These are phyloP conservation scores for Amphipyra berbera DNA, from an alignment of 2,888 invertebrate species.

Conservation along the genomic window DNA sequence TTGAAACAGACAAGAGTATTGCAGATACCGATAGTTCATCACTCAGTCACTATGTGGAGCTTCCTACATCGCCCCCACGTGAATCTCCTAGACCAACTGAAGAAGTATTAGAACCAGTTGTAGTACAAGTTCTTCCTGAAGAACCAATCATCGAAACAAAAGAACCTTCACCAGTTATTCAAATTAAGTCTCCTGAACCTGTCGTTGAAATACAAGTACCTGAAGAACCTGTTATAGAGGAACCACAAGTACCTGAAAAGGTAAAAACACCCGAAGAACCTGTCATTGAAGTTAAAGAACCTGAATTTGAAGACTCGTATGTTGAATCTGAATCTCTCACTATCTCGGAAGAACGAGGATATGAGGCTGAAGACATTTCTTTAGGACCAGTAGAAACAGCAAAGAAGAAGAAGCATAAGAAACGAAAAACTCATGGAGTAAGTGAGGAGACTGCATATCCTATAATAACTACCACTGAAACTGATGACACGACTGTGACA, in stretches of 20 bases:
- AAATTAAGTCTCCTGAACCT: slow-evolving; percentile 12
- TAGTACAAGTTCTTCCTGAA: slow-evolving; percentile 9
- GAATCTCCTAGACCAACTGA: slow-evolving; percentile 47
- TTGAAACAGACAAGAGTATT: slow-evolving; percentile 79
- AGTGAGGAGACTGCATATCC: slow-evolving; percentile 85
- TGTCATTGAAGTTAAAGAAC: slow-evolving; percentile 12
- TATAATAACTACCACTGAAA: slow-evolving; percentile 78
- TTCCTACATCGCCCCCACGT: slow-evolving; percentile 83
- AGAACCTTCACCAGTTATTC: slow-evolving; percentile 53
- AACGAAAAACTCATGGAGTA: slow-evolving; percentile 74
- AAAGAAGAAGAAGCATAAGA: slow-evolving; percentile 88
- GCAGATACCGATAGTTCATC: slow-evolving; percentile 82
- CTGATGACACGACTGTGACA: slow-evolving; percentile 75
- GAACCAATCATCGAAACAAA: slow-evolving; percentile 11
- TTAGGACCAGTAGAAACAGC: slow-evolving; percentile 72
- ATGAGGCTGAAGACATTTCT: slow-evolving; percentile 92
- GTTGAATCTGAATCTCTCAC: slow-evolving; percentile 81
- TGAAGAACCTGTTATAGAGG: slow-evolving; percentile 11
- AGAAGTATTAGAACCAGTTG: slow-evolving; percentile 30
- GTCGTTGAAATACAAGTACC: slow-evolving; percentile 59
- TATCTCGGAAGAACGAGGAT: slow-evolving; percentile 90
- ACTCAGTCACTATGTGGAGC: slow-evolving; percentile 81
- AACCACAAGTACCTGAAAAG: slow-evolving; percentile 55
- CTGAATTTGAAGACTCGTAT: slow-evolving; percentile 71
- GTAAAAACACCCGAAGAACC: slow-evolving; percentile 9